Conservation (phyloP, 2,888 invertebrate species). For the Agrotis clavis region DNA sequence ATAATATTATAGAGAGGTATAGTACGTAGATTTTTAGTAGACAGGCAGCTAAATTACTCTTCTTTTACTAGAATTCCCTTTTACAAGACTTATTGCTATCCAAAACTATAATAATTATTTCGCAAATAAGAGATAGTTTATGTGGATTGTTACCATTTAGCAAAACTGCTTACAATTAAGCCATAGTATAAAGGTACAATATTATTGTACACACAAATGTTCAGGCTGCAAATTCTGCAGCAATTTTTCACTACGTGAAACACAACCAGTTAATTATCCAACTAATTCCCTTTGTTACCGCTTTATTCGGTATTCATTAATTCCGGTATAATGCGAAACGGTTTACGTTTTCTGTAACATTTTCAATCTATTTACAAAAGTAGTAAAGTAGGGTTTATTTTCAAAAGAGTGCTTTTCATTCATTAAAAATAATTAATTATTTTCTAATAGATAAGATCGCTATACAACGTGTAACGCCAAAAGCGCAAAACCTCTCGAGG, state of each 20-base stretch:
- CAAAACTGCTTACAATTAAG: constrained; percentile 6
- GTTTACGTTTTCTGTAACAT: constrained; percentile 15
- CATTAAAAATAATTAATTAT: no score
- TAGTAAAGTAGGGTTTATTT: background rate
- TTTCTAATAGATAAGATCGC: no score
- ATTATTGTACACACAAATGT: constrained; percentile 15
- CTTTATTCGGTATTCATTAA: constrained; percentile 39
- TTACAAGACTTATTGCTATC: no score
- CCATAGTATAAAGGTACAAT: background rate
- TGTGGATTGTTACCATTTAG: no score
- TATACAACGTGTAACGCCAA: no score
- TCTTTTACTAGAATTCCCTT: no score
- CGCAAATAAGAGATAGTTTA: no score
- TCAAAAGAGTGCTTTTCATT: background rate
- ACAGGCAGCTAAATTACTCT: no score
- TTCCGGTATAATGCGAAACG: constrained; percentile 6
- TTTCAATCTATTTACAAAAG: constrained; percentile 5
- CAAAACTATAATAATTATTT: no score
- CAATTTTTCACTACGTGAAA: constrained; percentile 29
- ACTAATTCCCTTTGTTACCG: constrained; percentile 13
- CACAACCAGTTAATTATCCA: constrained; percentile 34
- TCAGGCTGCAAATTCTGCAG: constrained; percentile 13
- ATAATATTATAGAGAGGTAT: no score
- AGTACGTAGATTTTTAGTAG: no score
- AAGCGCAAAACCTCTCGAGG: no score